phyloP scores from a whole-genome alignment of 1,140 invertebrate species.

The Lepidurus couesii region DNA sequence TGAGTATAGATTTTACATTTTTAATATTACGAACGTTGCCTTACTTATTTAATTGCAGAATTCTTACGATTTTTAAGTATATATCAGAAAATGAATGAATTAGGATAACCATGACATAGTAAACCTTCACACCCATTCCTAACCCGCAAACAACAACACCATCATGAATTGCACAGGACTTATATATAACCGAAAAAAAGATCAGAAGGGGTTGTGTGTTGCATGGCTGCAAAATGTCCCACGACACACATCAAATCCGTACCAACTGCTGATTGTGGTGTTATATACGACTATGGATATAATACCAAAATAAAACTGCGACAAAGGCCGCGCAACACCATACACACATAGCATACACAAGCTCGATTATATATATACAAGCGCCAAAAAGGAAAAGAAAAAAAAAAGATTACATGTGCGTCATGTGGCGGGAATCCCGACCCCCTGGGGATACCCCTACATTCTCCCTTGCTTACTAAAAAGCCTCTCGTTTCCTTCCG shows the following conservation, averaged over 20 bases:
- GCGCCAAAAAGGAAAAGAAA: no score
- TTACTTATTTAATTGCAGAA: no score
- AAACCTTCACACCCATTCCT: no score
- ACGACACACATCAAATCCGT: constrained; percentile 18
- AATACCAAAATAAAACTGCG: background rate
- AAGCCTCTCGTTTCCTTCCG: constrained; percentile 14
- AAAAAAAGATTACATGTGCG: constrained; percentile 18
- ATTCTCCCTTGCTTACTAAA: constrained; percentile 18
- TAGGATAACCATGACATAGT: no score
- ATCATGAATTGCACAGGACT: background rate
- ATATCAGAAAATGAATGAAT: no score
- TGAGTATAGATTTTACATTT: no score
- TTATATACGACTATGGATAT: background rate
- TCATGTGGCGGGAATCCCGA: constrained; percentile 17
- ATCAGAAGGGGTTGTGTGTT: background rate
- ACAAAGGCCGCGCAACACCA: background rate
- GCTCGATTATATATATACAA: no score
- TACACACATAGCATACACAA: no score
- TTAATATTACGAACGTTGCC: no score
- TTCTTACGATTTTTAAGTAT: no score
- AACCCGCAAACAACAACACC: no score
- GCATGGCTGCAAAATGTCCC: constrained; percentile 17
- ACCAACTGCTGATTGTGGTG: constrained; percentile 14
- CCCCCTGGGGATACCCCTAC: constrained; percentile 20
- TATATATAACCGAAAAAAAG: background rate